Evolutionary conservation across 2,797 vertebrate species (phyloP), one percentile per base, ranked within the genome.

Genomic region (Thripadectes ignobilis): DNA sequence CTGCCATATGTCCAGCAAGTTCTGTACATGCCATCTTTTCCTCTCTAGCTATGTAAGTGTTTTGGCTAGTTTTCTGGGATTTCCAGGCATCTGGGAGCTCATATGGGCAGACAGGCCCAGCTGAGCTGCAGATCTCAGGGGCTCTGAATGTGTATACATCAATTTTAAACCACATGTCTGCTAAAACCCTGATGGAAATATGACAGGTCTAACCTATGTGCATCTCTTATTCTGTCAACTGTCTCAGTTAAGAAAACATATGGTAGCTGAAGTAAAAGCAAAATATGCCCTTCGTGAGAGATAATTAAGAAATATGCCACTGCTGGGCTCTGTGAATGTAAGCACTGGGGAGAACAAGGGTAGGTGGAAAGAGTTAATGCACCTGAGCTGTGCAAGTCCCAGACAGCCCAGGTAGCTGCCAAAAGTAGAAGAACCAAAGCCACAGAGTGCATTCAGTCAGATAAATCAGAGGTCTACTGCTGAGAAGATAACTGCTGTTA

Each of bases 41-140:
- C 23, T 67, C 24, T 86, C 30, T 61, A 36, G 46, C 59, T 51
- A 23, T 54, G 4, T 21, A 55, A 55, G 34, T 46, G 67, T 52
- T 94, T 72, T 73, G 63, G 58, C n/a, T n/a, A 14, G 2, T 67
- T 89, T 67, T 79, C 34, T 63, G 52, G 65, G 81, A 49, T 79
- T 94, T 95, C 67, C 85, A 85, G 45, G 63, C 67, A 89, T 80
- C 77, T 92, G 91, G 72, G 45, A 93, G n/a, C 51, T 91, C 67
- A 55, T 55, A 52, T 46, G 36, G 72, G 21, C 61, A 83, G 79
- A 72, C 26, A 85, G 29, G 34, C 5, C 57, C 74, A 87, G 63
- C 48, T 59, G 63, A 82, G 68, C 74, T 63, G 36, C 26, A 1
- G 32, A 38, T 84, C 76, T 32, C 27, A n/a, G 29, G 58, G 77